Percentiles rank a stretch among this genome's conserved stretches.
Evolutionary conservation across 2,888 invertebrate genomes (phyloP).

Genomic region (Morpho deidamia): DNA sequence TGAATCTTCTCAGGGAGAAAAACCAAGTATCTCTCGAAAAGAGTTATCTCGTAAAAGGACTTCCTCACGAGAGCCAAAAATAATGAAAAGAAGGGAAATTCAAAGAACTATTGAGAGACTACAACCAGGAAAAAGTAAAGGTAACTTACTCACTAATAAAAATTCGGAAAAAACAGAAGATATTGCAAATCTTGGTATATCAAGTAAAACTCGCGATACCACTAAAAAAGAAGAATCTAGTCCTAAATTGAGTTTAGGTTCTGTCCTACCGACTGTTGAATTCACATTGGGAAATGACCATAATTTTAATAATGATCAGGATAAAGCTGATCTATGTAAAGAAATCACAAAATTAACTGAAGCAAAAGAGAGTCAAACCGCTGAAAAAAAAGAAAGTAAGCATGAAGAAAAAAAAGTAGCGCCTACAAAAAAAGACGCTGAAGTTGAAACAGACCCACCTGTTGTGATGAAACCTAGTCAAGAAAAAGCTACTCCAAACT

Average conservation of each 20-base stretch:
- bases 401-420: constrained; percentile 36
- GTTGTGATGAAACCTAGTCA: constrained; percentile 65
- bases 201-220: constrained; percentile 78
- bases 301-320: constrained; percentile 70
- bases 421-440: constrained; percentile 56
- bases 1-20: constrained; percentile 57
- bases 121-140: constrained; percentile 93
- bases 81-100: constrained; percentile 81
- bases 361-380: constrained; percentile 22
- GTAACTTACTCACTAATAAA: constrained; percentile 85
- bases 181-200: constrained; percentile 67
- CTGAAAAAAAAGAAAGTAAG: constrained; percentile 35
- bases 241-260: constrained; percentile 90
- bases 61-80: constrained; percentile 60
- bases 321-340: constrained; percentile 27
- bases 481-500: constrained; percentile 88
- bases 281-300: constrained; percentile 82
- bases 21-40: constrained; percentile 48
- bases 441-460: constrained; percentile 60
- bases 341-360: constrained; percentile 36
- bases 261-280: constrained; percentile 86
- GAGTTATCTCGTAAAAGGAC: constrained; percentile 70
- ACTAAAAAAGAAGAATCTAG: constrained; percentile 83
- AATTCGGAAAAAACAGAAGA: constrained; percentile 79
- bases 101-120: constrained; percentile 90